Base-by-base conservation (phyloP, 2,113 vertebrate species). In the Hypocryptadius cinnamomeus region DNA sequence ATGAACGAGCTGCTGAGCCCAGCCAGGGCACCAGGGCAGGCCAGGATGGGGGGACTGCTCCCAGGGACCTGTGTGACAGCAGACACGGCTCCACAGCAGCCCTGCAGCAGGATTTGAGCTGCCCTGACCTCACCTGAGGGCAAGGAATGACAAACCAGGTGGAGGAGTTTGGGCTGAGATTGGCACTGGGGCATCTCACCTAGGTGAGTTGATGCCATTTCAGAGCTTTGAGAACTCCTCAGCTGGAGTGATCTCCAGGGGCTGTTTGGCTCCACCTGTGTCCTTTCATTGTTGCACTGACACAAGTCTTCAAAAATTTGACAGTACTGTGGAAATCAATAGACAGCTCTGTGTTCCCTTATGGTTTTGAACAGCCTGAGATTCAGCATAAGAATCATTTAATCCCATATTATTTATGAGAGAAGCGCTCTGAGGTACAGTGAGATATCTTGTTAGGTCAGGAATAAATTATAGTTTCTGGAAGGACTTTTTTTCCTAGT, bases 1-100 rank as follows among this genome's bases (percentile, higher is more conserved):
- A 0, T 3, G 11, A 2, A 5, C 0, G 0, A 15, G 8, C 15
- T 60, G 21, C 28, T 59, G 59, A 82, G 48, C 31, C n/a, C 3
- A 8, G 17, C 9, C 8, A 4, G 13, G 25, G 25, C 5, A 4
- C 3, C 9, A 20, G 57, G 14, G 10, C 3, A 8, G n/a, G 6
- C 3, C 3, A 0, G 1, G 1, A 0, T 9, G 14, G 9, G 37
- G 27, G 33, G 13, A 2, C 10, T 21, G 22, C 44, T 17, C 11
- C 20, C 17, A 23, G 81, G 82, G 8, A 30, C 4, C 8, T 17
- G 21, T 1, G 19, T 65, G 60, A 25, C 42, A 59, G 7, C 1
- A 20, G 11, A 2, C 16, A 17, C 1, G 3, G 10, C 13, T 13
- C 33, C 13, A 4, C 11, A 15, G 14, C 21, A 44, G 14, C 15